Evolutionary conservation across 2,113 vertebrate species (phyloP).

Genomic region (Xenopus tropicalis): UCB_Xtro_10.0 CM004443.2:108281001-108281500

Average conservation of each 20-base stretch:
- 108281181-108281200: conserved; percentile 20
- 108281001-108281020: too few relatives aligned
- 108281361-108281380: neutral
- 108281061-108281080: conserved; percentile 8
- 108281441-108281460: too few relatives aligned
- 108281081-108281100: conserved; percentile 17
- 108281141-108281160: conserved; percentile 5
- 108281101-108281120: neutral
- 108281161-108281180: conserved; percentile 31
- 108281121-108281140: conserved; percentile 12
- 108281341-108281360: neutral
- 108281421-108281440: too few relatives aligned
- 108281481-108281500: too few relatives aligned
- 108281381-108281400: too few relatives aligned
- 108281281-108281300: neutral
- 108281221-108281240: conserved; percentile 11
- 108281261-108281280: conserved; percentile 22
- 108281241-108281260: conserved; percentile 22
- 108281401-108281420: too few relatives aligned
- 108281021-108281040: too few relatives aligned
- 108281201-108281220: conserved; percentile 25
- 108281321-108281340: neutral
- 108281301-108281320: conserved; percentile 4
- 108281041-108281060: too few relatives aligned
- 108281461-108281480: too few relatives aligned